phyloP scores from a whole-genome alignment of 2,888 invertebrate species.

The Euplexia lucipara region DNA sequence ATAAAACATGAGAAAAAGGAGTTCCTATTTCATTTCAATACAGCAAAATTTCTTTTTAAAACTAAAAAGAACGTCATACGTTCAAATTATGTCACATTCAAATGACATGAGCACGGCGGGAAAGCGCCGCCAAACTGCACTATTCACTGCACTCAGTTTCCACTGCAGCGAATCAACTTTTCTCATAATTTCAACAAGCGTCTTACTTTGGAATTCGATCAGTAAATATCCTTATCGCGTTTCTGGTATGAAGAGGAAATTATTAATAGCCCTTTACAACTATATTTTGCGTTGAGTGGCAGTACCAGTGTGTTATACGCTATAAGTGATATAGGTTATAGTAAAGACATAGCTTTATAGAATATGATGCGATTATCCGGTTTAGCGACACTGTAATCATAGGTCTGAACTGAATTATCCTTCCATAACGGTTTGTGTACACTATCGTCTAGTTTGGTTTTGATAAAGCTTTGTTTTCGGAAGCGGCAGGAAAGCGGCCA shows the following conservation, averaged over 20 bases:
- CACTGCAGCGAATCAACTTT: slow-evolving; percentile 52
- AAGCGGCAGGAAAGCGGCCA: slow-evolving; percentile 41
- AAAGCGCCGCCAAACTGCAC: slow-evolving; percentile 52
- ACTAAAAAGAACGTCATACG: slow-evolving; percentile 37
- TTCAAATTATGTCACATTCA: slow-evolving; percentile 55
- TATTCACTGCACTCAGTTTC: slow-evolving; percentile 41
- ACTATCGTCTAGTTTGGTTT: slow-evolving; percentile 29
- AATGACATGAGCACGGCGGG: slow-evolving; percentile 43
- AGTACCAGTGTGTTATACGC: slow-evolving; percentile 54
- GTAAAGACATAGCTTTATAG: slow-evolving; percentile 69
- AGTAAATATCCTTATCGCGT: slow-evolving; percentile 71
- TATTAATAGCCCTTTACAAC: slow-evolving; percentile 69
- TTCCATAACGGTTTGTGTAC: slow-evolving; percentile 39
- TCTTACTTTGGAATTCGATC: slow-evolving; percentile 66
- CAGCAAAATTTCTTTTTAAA: slow-evolving; percentile 24
- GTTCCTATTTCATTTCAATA: slow-evolving; percentile 20
- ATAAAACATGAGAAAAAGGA: slow-evolving; percentile 10
- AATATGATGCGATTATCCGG: slow-evolving; percentile 74
- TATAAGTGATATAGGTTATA: slow-evolving; percentile 72
- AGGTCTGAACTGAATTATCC: slow-evolving; percentile 59
- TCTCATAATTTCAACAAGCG: slow-evolving; percentile 55
- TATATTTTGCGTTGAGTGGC: slow-evolving; percentile 72
- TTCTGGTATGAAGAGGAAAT: slow-evolving; percentile 66
- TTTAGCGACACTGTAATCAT: slow-evolving; percentile 66
- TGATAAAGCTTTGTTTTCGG: slow-evolving; percentile 57